Evolutionary conservation across 2,113 vertebrate species (phyloP), one percentile per base, ranked within the genome.

Genomic region (Pyrgilauda ruficollis): DNA sequence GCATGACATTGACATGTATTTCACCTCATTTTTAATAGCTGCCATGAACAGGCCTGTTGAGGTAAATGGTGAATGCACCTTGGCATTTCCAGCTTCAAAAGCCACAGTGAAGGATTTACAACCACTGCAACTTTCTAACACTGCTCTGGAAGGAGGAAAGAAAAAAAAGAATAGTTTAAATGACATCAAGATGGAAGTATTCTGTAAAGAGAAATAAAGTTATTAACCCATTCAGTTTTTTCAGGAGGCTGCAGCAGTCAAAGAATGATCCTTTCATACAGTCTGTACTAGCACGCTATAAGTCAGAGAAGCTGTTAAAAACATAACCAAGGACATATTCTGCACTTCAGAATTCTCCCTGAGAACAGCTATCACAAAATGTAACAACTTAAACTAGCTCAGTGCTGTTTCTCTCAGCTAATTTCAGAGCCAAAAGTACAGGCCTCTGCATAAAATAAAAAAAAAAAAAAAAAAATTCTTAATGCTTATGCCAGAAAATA

Each of bases 41-140:
- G 74, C 49, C 20, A 15, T 56, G 70, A 82, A 28, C 41, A 85
- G 33, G 23, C 33, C 67, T 62, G 10, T 61, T 61, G 67, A 95
- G 75, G 82, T 69, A 96, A 89, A 73, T 41, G 26, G 90, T 80
- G 85, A 85, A 80, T 77, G 72, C 59, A 91, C 67, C 82, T 96
- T 93, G 90, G 66, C 82, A 96, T 96, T 96, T 96, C 53, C 75
- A 95, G 46, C 84, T 85, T 90, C 85, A 92, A 95, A 95, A 94
- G 67, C 20, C 67, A 35, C n/a, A 39, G n/a, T 58, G 82, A 93
- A 92, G 74, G 88, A 95, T 95, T 96, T 94, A 91, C 80, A 66
- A 79, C 58, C 41, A 27, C 53, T 83, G 46, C 53, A 90, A 76
- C 77, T 90, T 94, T 85, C 53, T 85, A 83, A 59, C 0, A 0